Base-by-base conservation (phyloP, 2,113 vertebrate species). In the Phocoena sinus region DNA sequence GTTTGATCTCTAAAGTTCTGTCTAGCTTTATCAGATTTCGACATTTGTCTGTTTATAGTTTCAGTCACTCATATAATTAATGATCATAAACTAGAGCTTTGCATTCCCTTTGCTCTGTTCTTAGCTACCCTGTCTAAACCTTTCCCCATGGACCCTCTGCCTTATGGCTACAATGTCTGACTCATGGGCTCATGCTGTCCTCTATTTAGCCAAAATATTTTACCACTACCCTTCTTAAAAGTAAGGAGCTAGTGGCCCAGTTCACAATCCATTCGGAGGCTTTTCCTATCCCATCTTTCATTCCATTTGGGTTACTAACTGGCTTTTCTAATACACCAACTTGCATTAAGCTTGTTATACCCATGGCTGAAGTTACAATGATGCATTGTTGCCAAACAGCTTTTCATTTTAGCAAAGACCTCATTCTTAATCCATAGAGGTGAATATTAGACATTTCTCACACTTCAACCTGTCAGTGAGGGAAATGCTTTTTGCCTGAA, bases 1-100 rank as follows among this genome's bases (percentile, higher is more conserved):
- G 6, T 79, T 82, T 96, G 20, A 80, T 50, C 47, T 83, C 15
- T 96, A 81, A 85, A 41, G 5, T 28, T 88, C 21, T 53, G 6
- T 76, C 26, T 67, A 50, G 10, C 10, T 33, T 18, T 82, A 38
- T 73, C 21, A 96, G n/a, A 9, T 93, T 95, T 92, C 83, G 20
- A 20, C 7, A 68, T 71, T 47, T 89, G 41, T 58, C 58, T 87
- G 18, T 63, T 71, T 28, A 81, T 26, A 60, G 6, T 92, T 77
- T 89, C 65, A 68, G 36, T 38, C 15, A 73, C 15, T 93, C 50
- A 81, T 20, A 67, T 44, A 25, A 90, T 79, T 87, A 71, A 91
- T 36, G 23, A 82, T 31, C 82, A 36, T 80, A 25, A 81, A 85
- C 12, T 63, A 73, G 9, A 84, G 14, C 5, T 89, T 88, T 20